Evolutionary conservation across 2,113 vertebrate species (phyloP).

Genomic region (Dendrocopos noguchii): DNA sequence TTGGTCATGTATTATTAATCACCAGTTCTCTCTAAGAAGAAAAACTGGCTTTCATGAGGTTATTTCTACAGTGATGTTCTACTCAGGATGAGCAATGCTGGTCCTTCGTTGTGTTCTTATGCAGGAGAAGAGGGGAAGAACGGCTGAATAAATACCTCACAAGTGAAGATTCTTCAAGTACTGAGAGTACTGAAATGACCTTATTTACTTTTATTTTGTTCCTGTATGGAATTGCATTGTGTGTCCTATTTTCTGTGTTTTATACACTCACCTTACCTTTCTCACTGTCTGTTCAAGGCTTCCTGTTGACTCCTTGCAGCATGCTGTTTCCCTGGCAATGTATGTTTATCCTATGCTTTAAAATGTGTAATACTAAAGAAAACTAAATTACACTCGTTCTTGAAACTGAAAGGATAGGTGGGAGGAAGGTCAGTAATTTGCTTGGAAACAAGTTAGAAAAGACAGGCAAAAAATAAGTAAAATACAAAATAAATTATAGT

Average conservation of each 20-base stretch:
- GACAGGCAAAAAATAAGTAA: background rate
- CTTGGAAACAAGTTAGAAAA: conserved; percentile 13
- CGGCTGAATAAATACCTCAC: background rate
- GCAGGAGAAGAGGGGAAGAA: background rate
- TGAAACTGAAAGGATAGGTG: background rate
- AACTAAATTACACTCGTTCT: background rate
- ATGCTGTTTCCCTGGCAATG: background rate
- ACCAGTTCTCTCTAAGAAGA: background rate
- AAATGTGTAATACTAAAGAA: background rate
- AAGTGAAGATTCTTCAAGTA: background rate
- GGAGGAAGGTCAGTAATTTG: conserved; percentile 30
- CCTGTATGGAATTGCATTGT: background rate
- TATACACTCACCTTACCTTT: background rate
- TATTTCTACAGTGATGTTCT: background rate
- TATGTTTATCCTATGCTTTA: background rate
- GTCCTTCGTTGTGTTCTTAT: background rate
- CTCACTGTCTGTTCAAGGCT: background rate
- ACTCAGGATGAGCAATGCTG: background rate
- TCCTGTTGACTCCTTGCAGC: background rate
- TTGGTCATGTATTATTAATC: background rate
- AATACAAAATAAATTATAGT: conserved; percentile 20
- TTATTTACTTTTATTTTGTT: background rate
- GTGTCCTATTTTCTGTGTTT: background rate
- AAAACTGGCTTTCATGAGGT: background rate
- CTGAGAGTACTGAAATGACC: background rate